A percentile compares a stretch with the other conserved stretches of the same genome.
phyloP scores from a whole-genome alignment of 2,888 invertebrate species.

The Morinoia aosen region DNA sequence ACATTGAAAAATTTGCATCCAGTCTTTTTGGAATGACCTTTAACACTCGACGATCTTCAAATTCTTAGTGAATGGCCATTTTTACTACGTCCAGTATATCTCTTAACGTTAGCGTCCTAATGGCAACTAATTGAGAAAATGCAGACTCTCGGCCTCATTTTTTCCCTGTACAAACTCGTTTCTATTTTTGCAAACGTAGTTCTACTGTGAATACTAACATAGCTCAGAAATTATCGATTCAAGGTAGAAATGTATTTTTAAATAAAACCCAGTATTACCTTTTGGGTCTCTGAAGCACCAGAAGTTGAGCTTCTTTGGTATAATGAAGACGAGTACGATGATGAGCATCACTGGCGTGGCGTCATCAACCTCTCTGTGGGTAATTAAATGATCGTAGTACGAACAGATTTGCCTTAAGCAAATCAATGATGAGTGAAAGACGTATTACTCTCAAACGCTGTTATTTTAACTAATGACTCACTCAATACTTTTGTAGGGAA shows the following conservation, averaged over 20 bases:
- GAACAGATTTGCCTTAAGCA: neutral
- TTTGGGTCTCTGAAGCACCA: constrained; percentile 63
- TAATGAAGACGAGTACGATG: constrained; percentile 84
- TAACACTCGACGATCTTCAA: too few species aligned
- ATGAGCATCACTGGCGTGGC: constrained; percentile 81
- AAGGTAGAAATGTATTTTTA: neutral
- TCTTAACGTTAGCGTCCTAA: neutral
- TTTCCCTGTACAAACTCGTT: neutral
- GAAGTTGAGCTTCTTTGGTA: constrained; percentile 60
- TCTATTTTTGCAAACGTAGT: neutral
- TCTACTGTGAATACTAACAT: neutral
- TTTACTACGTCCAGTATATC: too few species aligned
- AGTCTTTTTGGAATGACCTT: too few species aligned
- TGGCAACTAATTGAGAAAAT: neutral
- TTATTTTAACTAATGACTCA: too few species aligned
- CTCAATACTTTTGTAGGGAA: too few species aligned
- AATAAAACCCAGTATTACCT: constrained; percentile 49
- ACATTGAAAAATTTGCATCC: too few species aligned
- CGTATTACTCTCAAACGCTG: neutral
- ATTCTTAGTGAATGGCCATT: too few species aligned
- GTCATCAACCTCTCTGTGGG: constrained; percentile 70
- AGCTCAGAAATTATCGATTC: neutral
- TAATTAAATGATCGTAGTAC: neutral
- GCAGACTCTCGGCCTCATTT: neutral
- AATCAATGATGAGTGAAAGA: neutral